Evolutionary conservation across 2,113 vertebrate species (phyloP).

Genomic region (Pagrus major): DNA sequence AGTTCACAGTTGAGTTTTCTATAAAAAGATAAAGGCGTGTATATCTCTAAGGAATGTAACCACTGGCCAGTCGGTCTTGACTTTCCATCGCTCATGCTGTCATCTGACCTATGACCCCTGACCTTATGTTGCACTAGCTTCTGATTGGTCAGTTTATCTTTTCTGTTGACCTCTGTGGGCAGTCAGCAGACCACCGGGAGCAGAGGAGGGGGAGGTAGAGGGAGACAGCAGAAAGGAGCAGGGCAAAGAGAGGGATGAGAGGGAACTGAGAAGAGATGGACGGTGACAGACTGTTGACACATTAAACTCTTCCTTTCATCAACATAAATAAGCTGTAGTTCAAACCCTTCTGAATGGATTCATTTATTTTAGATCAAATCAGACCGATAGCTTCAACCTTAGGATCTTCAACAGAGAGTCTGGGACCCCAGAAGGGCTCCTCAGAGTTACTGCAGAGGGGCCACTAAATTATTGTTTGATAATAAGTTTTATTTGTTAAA

Average conservation of each 20-base stretch:
- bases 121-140: constrained; percentile 71
- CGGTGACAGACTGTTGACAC: constrained; percentile 7
- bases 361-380: neutral
- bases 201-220: constrained; percentile 16
- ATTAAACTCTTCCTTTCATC: constrained; percentile 6
- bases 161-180: constrained; percentile 54
- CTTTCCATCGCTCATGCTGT: constrained; percentile 65
- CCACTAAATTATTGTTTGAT: too few relatives aligned
- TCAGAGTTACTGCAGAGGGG: too few relatives aligned
- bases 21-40: constrained; percentile 38
- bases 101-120: constrained; percentile 67
- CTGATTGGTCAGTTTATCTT: constrained; percentile 64
- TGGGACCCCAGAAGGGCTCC: too few relatives aligned
- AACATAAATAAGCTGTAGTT: neutral
- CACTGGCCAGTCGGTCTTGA: constrained; percentile 41
- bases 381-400: neutral
- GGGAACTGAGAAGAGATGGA: neutral
- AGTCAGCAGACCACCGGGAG: constrained; percentile 66
- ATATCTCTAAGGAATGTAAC: constrained; percentile 38
- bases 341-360: neutral
- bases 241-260: neutral
- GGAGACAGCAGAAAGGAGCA: neutral
- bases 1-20: constrained; percentile 21
- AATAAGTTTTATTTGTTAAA: too few relatives aligned
- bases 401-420: too few relatives aligned